Base-by-base conservation (phyloP, 2,113 vertebrate genomes). In the Gobio gobio region DNA sequence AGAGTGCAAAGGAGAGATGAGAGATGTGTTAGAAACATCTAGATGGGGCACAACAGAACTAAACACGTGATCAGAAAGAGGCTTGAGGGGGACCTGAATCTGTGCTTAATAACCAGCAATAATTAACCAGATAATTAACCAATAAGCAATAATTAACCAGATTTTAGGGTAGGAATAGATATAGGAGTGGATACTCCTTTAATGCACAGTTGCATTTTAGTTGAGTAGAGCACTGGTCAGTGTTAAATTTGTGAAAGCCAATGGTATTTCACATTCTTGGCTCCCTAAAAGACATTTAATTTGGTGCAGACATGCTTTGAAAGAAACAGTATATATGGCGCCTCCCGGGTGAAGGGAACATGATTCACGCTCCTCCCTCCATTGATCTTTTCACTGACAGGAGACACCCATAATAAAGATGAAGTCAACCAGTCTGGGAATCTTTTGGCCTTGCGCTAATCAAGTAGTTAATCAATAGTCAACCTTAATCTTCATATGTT, bases 241-340 rank as follows among this genome's bases (percentile, higher is more conserved):
- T 22, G 33, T 70, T 40, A 10, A 16, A 40, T 20, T 68, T 68
- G 16, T 68, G 33, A 18, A 10, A 68, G 16, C 8, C 64, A 68
- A 40, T 7, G 9, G 64, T 70, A 40, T 70, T 43, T 70, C 18
- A 43, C 33, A 22, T 10, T 40, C 18, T 70, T 43, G 20, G 33
- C 33, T 68, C 18, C 66, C 66, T 68, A 68, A 9, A n/a, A 70
- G 22, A 36, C 10, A 36, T 70, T 70, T 70, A 43, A 70, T 70
- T 43, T 43, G 66, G 66, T 70, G 66, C 66, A 70, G 18, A 70
- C 66, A 70, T 43, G 36, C 36, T 70, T 70, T 70, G 43, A 74
- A 49, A 1, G n/a, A 74, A 74, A 74, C 72, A 24, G 12, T 2
- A 74, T 74, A 40, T 14, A 47, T 47, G 72, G n/a, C n/a, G 43